These are phyloP conservation scores for Spondyliosoma cantharus DNA, from an alignment of 2,797 vertebrate genomes.

Conservation along the genomic window DNA sequence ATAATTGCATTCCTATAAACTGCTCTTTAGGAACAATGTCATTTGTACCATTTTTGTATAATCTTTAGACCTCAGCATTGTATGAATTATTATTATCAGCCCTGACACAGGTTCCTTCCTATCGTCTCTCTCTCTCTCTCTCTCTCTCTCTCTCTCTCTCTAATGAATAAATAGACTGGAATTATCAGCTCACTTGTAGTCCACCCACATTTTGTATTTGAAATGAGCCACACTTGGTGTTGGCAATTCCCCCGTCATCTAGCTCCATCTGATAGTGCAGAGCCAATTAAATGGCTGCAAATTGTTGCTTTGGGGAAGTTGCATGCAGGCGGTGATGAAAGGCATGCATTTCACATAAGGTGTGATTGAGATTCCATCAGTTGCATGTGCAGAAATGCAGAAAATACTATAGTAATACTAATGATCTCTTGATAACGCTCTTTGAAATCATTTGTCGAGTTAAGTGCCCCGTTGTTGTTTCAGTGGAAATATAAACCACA, in stretches of 20 bases:
- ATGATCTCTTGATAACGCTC: too few species aligned
- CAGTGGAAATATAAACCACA: not conserved
- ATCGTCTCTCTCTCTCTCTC: slow-evolving; percentile 32
- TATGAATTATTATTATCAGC: slow-evolving; percentile 63
- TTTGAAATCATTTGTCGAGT: too few species aligned
- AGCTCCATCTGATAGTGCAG: slow-evolving; percentile 47
- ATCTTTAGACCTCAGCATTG: slow-evolving; percentile 39
- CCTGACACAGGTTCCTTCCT: slow-evolving; percentile 44
- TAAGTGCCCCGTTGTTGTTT: not conserved
- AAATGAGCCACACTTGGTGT: slow-evolving; percentile 48
- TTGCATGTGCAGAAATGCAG: not conserved
- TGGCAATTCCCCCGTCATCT: slow-evolving; percentile 43
- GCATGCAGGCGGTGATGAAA: slow-evolving; percentile 12
- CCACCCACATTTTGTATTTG: slow-evolving; percentile 57
- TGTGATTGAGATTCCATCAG: not conserved
- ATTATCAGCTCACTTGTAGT: slow-evolving; percentile 65
- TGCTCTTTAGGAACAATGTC: slow-evolving; percentile 44
- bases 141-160: slow-evolving; percentile 24
- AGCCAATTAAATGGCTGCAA: slow-evolving; percentile 61
- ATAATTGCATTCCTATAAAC: slow-evolving; percentile 48
- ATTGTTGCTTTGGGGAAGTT: slow-evolving; percentile 51
- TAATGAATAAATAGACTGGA: slow-evolving; percentile 59
- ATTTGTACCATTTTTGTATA: slow-evolving; percentile 43
- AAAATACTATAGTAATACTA: not conserved
- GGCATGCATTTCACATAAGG: slow-evolving; percentile 12